Evolutionary conservation across 2,113 vertebrate species (phyloP).

Genomic region (Colius striatus): DNA sequence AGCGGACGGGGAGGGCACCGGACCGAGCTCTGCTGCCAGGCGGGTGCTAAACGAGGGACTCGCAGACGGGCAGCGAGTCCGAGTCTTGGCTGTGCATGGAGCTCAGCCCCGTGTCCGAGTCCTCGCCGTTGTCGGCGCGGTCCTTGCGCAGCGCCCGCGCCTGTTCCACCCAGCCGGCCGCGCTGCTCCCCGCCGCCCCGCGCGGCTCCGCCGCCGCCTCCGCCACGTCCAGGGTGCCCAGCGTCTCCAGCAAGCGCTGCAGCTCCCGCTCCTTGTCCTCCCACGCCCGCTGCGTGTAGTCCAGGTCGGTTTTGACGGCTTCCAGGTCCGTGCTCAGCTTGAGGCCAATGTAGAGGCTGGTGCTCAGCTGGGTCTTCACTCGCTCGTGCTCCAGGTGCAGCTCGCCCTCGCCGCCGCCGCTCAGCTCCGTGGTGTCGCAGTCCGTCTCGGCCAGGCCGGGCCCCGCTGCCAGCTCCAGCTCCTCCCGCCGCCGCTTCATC

Average conservation of each 20-base stretch:
- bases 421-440: constrained; percentile 20
- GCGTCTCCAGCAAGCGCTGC: constrained; percentile 83
- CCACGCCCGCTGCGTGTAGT: constrained; percentile 82
- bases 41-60: constrained; percentile 86
- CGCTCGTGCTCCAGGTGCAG: constrained; percentile 84
- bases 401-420: constrained; percentile 71
- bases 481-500: constrained; percentile 87
- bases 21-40: too few relatives aligned
- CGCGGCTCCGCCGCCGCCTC: constrained; percentile 27
- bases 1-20: background rate
- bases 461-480: constrained; percentile 72
- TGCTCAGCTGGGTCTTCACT: constrained; percentile 88
- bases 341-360: constrained; percentile 91
- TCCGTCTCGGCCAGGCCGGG: constrained; percentile 54
- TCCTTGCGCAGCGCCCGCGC: constrained; percentile 80
- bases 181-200: background rate
- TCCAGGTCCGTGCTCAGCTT: constrained; percentile 91
- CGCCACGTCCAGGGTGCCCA: constrained; percentile 79
- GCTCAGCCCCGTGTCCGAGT: constrained; percentile 95
- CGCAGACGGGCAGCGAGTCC: constrained; percentile 85
- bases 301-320: constrained; percentile 83
- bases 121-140: constrained; percentile 85
- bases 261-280: constrained; percentile 84
- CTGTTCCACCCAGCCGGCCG: constrained; percentile 83
- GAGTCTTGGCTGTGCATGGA: constrained; percentile 98